phyloP scores from a whole-genome alignment of 2,888 invertebrate genomes.

The Malacosoma neustria region DNA sequence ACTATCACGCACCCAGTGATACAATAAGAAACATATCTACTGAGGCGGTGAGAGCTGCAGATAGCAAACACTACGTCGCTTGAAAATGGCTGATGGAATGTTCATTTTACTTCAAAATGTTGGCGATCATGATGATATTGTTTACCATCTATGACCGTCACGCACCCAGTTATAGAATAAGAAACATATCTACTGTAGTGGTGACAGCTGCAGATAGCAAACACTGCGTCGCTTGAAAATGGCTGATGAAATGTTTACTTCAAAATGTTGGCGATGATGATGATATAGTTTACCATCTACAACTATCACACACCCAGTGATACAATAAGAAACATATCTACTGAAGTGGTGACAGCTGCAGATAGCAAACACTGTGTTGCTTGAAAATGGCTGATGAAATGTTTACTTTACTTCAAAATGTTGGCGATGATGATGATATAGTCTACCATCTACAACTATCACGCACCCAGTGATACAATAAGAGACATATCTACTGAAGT shows the following conservation, averaged over 20 bases:
- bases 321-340: no score
- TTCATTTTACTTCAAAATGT: no score
- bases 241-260: no score
- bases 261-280: no score
- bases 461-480: constrained; percentile 19
- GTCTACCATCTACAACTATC: constrained; percentile 10
- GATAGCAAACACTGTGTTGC: background rate
- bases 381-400: background rate
- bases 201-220: no score
- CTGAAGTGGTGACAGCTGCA: constrained; percentile 11
- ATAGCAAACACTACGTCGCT: background rate
- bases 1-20: constrained; percentile 22
- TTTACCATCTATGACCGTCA: constrained; percentile 13
- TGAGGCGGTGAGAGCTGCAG: constrained; percentile 13
- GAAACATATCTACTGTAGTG: constrained; percentile 16
- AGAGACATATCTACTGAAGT: constrained; percentile 8
- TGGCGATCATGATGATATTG: background rate
- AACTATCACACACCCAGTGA: no score
- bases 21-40: constrained; percentile 17
- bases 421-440: background rate
- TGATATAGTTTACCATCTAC: no score
- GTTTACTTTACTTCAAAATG: background rate
- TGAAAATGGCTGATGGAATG: background rate
- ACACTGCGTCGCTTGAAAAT: no score
- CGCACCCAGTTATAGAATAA: constrained; percentile 21